These are phyloP conservation scores for Protobothrops flavoviridis DNA, from an alignment of 2,113 vertebrate genomes.

Conservation along the genomic window DNA sequence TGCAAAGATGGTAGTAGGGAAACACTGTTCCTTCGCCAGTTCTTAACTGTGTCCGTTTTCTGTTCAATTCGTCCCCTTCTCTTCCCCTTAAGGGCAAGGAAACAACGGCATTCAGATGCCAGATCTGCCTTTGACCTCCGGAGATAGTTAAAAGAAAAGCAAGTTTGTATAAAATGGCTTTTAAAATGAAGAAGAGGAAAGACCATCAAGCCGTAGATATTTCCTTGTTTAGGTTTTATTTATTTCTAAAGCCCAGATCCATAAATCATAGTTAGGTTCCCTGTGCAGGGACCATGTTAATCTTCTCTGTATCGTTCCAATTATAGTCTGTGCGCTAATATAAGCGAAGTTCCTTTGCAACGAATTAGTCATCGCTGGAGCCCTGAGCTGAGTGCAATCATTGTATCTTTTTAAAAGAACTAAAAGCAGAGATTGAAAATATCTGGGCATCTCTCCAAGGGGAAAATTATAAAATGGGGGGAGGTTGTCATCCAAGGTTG, in stretches of 20 bases:
- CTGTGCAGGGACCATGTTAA: neutral
- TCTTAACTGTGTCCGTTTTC: neutral
- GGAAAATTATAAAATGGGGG: neutral
- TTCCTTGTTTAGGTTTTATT: neutral
- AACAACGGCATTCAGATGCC: neutral
- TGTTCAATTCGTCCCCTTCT: neutral
- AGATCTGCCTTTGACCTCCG: neutral
- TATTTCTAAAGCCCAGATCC: neutral
- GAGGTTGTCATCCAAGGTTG: neutral
- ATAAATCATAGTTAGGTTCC: neutral
- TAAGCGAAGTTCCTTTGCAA: neutral
- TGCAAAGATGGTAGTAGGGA: neutral
- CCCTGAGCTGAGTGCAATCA: neutral
- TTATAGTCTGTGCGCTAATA: neutral
- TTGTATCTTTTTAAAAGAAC: neutral
- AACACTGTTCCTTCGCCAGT: neutral
- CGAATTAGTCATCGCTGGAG: neutral
- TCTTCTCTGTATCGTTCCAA: neutral
- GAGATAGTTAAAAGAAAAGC: neutral
- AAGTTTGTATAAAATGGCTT: neutral
- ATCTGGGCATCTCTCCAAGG: neutral
- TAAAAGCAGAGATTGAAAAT: neutral
- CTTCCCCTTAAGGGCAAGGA: neutral
- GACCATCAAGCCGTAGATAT: neutral
- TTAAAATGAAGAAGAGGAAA: neutral